Evolutionary conservation across 2,113 vertebrate genomes (phyloP), one percentile per base, ranked within the genome.

Genomic region (Nesogale talazaci): DNA sequence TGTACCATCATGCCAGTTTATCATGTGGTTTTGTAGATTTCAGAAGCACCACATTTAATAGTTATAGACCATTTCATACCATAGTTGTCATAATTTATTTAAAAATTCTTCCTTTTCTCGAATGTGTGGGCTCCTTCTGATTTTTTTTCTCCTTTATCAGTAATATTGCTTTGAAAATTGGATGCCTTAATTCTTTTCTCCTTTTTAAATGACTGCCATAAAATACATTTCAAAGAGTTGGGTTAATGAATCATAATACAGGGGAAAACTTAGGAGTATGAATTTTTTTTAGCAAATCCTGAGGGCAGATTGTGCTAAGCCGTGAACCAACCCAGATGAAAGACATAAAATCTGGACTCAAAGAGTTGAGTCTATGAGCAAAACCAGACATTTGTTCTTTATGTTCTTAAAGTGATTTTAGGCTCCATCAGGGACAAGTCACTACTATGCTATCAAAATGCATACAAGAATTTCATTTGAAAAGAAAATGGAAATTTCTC

Each of bases 161-260:
- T 74, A 80, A 67, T 23, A 38, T 70, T 88, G 56, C 76, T 69
- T 52, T 89, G 57, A 85, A 78, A 82, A 75, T 77, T 46, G 42
- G 42, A 57, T 57, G 42, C 25, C 11, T 88, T 88, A 82, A 6
- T 86, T 92, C 14, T 59, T 74, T 91, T 83, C 15, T 92, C 56
- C 56, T 36, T 90, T 93, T 83, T 52, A 52, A 52, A 52, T 52
- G 46, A 52, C 14, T 52, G 46, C 46, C 46, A 52, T 52, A 70
- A 88, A 69, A 38, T 70, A 40, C 82, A 75, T 92, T 92, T 31
- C 1, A 80, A 84, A 84, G 8, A 88, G 16, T 38, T 86, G 27
- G 76, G 40, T 29, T 4, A 82, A 38, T 34, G 65, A 79, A 31
- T 76, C 57, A 76, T 52, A 88, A 81, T 20, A 61, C 65, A 42